Evolutionary conservation across 2,888 invertebrate genomes (phyloP).

Genomic region (Phorcus lineatus): DNA sequence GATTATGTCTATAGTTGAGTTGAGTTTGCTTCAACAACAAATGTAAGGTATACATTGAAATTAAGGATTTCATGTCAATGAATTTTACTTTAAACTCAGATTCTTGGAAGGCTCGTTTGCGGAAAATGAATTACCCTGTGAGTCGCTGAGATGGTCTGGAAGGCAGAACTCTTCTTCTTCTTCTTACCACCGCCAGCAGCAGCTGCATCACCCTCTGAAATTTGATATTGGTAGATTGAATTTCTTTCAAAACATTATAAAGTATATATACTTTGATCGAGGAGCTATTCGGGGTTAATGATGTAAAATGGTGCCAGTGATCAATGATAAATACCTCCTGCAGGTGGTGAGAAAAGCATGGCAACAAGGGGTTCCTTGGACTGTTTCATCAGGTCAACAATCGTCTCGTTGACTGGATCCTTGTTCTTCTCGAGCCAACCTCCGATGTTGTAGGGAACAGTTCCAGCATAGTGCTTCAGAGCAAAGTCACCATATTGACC

Average conservation of each 20-base stretch:
- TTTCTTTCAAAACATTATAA: background rate
- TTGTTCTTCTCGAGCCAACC: conserved; percentile 99
- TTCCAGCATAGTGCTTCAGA: conserved; percentile 98
- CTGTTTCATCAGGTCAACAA: conserved; percentile 97
- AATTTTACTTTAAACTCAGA: too few relatives aligned
- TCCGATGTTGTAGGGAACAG: conserved; percentile 97
- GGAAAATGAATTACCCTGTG: conserved; percentile 84
- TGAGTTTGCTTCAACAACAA: too few relatives aligned
- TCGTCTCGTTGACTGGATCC: conserved; percentile 99
- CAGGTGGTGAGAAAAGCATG: conserved; percentile 60
- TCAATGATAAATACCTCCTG: conserved; percentile 31
- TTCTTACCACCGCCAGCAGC: conserved; percentile 79
- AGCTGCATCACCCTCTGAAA: background rate
- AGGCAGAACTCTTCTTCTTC: conserved; percentile 97
- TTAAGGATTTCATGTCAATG: too few relatives aligned
- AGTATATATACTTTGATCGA: too few relatives aligned
- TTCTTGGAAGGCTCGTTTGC: too few relatives aligned
- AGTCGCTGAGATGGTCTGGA: conserved; percentile 98
- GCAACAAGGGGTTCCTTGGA: conserved; percentile 68
- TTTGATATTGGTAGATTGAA: background rate
- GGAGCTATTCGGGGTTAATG: too few relatives aligned
- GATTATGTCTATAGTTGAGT: too few relatives aligned
- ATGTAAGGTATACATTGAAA: too few relatives aligned
- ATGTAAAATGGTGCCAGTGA: background rate
- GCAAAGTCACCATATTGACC: conserved; percentile 98